Evolutionary conservation across 2,113 vertebrate species (phyloP), one percentile per base, ranked within the genome.

Genomic region (Oryzias melastigma): DNA sequence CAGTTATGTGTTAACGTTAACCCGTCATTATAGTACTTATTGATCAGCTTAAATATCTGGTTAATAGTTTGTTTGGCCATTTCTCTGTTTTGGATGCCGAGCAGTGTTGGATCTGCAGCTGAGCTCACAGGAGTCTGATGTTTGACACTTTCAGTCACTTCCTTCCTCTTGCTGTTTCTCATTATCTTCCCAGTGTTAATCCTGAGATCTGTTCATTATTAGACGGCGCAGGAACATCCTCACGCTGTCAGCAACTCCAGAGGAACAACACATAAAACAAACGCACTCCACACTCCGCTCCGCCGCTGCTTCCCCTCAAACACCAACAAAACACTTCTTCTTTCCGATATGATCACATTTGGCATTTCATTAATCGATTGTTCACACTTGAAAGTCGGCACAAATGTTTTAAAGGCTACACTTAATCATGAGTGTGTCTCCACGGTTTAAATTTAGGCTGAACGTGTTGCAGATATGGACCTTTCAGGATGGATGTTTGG

Each of bases 161-260:
- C 66, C 65, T 42, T 45, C 14, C 18, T 77, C 35, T 35, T 52
- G 71, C 66, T 60, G 62, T 57, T 82, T 68, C 58, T 78, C 62
- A 75, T 82, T 79, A 75, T 65, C 52, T 48, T 52, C 60, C 45
- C 35, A 1, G 47, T 73, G 65, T 78, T 85, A 78, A 87, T 87
- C 71, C 65, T 6, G 29, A 60, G 48, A 78, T 79, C 66, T 80
- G 58, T 69, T 83, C 77, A 78, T 81, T 78, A 78, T 81, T 78
- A 84, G 58, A 83, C 67, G 58, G 48, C 63, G 60, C 43, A 43
- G 54, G 64, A 80, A 81, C 79, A 82, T 80, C 69, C 57, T 58
- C 76, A 77, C 81, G 22, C 77, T 77, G 76, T 82, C 80, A 72
- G 81, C 75, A 70, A 22, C 72, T 82, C 79, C 53, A 40, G 58